Evolutionary conservation across 2,888 invertebrate species (phyloP).

Genomic region (Diarsia dahlii): DNA sequence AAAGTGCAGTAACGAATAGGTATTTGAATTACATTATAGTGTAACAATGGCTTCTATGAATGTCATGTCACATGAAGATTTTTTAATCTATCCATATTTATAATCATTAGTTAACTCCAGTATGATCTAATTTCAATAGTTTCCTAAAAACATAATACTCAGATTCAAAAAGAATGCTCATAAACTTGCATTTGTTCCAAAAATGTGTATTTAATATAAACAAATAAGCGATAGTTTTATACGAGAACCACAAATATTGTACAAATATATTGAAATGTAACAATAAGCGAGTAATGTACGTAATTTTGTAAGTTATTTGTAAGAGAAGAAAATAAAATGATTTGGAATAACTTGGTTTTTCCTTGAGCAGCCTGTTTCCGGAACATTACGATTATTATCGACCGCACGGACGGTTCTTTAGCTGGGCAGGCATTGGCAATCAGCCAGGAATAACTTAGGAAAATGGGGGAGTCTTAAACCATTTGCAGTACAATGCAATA

Average conservation of each 20-base stretch:
- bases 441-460: conserved; percentile 37
- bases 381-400: conserved; percentile 14
- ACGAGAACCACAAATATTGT: conserved; percentile 66
- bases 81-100: background rate
- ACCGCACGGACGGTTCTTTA: conserved; percentile 10
- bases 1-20: background rate
- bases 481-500: conserved; percentile 14
- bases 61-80: background rate
- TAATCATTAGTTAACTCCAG: background rate
- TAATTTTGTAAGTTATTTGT: conserved; percentile 87
- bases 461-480: conserved; percentile 4
- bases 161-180: conserved; percentile 55
- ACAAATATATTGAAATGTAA: conserved; percentile 70
- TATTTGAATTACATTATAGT: background rate
- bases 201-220: conserved; percentile 58
- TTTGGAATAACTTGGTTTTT: conserved; percentile 73
- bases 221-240: conserved; percentile 51
- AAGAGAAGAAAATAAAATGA: conserved; percentile 83
- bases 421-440: conserved; percentile 14
- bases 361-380: background rate
- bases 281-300: conserved; percentile 72
- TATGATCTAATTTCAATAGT: conserved; percentile 26
- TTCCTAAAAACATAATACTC: conserved; percentile 54
- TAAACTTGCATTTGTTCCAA: conserved; percentile 54
- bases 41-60: conserved; percentile 27